A percentile compares a stretch with the other conserved stretches of the same genome.
These are phyloP conservation scores for Parasteatoda tepidariorum DNA, from an alignment of 1,140 invertebrate genomes.

Conservation along the genomic window DNA sequence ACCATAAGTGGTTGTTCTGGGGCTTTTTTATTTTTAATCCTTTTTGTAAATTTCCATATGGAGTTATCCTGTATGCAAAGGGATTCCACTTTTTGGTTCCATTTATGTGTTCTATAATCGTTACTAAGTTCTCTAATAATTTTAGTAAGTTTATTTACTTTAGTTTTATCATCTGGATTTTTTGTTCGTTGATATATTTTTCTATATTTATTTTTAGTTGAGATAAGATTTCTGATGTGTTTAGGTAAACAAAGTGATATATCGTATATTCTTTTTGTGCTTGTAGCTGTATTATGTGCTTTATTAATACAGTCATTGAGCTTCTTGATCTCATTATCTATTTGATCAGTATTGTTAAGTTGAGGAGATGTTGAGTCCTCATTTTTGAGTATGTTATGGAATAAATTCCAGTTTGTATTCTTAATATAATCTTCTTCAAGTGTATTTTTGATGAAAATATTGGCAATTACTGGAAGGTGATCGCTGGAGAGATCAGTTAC, in stretches of 20 bases:
- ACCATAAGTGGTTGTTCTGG: background rate
- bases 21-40: no score
- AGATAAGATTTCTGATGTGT: background rate
- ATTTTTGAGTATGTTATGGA: background rate
- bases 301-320: background rate
- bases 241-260: no score
- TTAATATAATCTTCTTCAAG: background rate
- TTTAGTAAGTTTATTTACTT: no score
- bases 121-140: background rate
- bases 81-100: background rate
- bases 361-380: background rate
- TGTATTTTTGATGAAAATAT: background rate
- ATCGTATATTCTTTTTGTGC: background rate
- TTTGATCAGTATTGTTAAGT: background rate
- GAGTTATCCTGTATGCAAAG: no score
- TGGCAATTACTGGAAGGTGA: background rate
- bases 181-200: background rate
- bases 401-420: background rate
- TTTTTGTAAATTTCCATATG: no score
- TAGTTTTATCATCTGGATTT: background rate
- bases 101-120: no score
- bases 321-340: background rate
- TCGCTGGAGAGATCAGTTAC: background rate
- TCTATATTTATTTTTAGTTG: background rate
- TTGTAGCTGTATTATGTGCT: background rate